A percentile compares a stretch with the other conserved stretches of the same genome.
Evolutionary conservation across 2,888 invertebrate genomes (phyloP).

Genomic region (Cenopis cana): DNA sequence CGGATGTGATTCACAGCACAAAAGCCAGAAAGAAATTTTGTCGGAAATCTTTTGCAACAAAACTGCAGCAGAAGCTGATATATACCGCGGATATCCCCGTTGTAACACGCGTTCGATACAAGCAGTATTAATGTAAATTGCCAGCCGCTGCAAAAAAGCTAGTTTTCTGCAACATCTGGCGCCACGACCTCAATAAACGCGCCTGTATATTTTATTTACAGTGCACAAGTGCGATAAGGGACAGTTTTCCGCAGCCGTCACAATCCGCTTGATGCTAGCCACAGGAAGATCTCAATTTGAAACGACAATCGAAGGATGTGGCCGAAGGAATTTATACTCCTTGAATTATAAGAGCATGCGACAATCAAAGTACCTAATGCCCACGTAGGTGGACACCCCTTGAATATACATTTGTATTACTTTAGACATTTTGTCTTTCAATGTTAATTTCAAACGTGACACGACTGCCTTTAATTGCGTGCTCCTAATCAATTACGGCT

Average conservation of each 20-base stretch:
- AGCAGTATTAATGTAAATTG: constrained; percentile 36
- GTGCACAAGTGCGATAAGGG: constrained; percentile 46
- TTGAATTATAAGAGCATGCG: constrained; percentile 52
- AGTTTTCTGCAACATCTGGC: constrained; percentile 58
- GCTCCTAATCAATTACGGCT: constrained; percentile 20
- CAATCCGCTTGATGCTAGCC: constrained; percentile 50
- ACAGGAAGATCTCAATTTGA: constrained; percentile 73
- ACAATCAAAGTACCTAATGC: constrained; percentile 66
- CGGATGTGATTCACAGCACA: constrained; percentile 65
- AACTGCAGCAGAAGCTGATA: background rate
- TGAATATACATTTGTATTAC: constrained; percentile 71
- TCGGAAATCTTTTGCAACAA: constrained; percentile 12
- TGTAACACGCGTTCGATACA: constrained; percentile 30
- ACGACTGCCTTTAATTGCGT: constrained; percentile 27
- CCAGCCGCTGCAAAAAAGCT: constrained; percentile 45
- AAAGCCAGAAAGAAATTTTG: constrained; percentile 6
- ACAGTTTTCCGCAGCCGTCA: constrained; percentile 49
- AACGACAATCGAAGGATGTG: constrained; percentile 79
- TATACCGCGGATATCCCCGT: constrained; percentile 11
- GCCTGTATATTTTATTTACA: constrained; percentile 49
- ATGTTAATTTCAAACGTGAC: constrained; percentile 47
- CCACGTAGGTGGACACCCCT: constrained; percentile 68
- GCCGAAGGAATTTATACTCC: constrained; percentile 69
- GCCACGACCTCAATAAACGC: constrained; percentile 52
- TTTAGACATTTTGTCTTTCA: constrained; percentile 61